Evolutionary conservation across 2,113 vertebrate species (phyloP), one percentile per base, ranked within the genome.

Genomic region (Felis chaus): DNA sequence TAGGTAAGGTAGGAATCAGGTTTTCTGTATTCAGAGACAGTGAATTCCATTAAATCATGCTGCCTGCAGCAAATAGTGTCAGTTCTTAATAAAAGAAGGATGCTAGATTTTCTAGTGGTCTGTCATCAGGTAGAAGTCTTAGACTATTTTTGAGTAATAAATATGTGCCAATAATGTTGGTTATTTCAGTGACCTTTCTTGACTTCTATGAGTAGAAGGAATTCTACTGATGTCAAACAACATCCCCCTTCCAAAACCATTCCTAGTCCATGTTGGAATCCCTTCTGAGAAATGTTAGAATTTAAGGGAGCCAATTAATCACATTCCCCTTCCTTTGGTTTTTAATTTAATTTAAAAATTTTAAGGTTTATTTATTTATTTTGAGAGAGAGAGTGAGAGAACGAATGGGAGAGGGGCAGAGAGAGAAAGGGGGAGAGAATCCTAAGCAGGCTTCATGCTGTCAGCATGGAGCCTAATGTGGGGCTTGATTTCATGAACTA

Each of bases 101-200:
- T 41, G 25, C 27, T 96, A 45, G 25, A 57, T 76, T 94, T 76
- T 83, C 45, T 73, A 90, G 23, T 84, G 41, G 3, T 92, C n/a
- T 78, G 11, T n/a, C 7, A 13, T 55, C 16, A 84, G 48, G 10
- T 53, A 27, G 71, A 80, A 74, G 8, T 88, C 31, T 96, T 69
- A 65, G 27, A n/a, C 33, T 80, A 63, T 76, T 95, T 96, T 65
- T 94, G 53, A 90, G 78, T n/a, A 76, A 48, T 65, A 63, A 74
- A 55, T 36, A 45, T 66, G 33, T 76, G 16, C 31, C 12, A 31
- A 13, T 78, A 66, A 45, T 61, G 82, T 33, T 50, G 21, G 13
- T 7, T 79, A n/a, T 92, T 80, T 86, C 53, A 66, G 63, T 90
- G 68, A 68, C 15, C 21, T 79, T 94, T 95, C 71, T 85, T 82